Evolutionary conservation across 1,140 invertebrate genomes (phyloP), one percentile per base, ranked within the genome.

Genomic region (Drosophila quadrilineata): DNA sequence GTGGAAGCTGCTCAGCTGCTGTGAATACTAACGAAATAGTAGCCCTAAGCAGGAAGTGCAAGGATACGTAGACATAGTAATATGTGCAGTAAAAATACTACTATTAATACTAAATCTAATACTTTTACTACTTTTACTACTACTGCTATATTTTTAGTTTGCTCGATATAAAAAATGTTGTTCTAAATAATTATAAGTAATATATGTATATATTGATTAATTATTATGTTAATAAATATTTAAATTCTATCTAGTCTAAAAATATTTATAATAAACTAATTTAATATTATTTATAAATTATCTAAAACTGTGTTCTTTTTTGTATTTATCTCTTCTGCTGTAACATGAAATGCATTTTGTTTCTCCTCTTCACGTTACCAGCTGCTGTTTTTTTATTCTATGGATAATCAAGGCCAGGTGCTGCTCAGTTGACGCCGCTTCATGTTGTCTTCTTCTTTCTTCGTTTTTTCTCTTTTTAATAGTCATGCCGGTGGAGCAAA

Each of bases 401-500:
- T 40, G 24, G 21, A 21, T 12, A 26, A 28, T 22, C 43, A 50
- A 65, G 54, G 43, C 52, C 62, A 65, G 62, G 29, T 58, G 62
- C 45, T 43, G 53, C 19, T 10, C 48, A 14, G 45, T 33, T 17
- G 4, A 21, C 40, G 12, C 16, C 14, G 43, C 12, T 2, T 10
- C n/a, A 49, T 16, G 19, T 14, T 2, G 49, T 36, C 29, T 21
- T 3, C 14, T n/a, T 28, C 10, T 36, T 2, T n/a, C 29, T 10
- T 22, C 29, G 40, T 9, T 12, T 14, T 26, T 21, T 21, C 16
- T 48, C 14, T 43, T 38, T 54, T 64, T 75, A 36, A 75, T 75
- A 66, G 69, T 26, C 52, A 72, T 60, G 71, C 75, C 58, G 45
- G 71, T 59, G 35, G 53, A 71, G 54, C 70, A 40, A 40, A 19